phyloP scores from a whole-genome alignment of 2,113 vertebrate genomes.

The Tyrannus savana region DNA sequence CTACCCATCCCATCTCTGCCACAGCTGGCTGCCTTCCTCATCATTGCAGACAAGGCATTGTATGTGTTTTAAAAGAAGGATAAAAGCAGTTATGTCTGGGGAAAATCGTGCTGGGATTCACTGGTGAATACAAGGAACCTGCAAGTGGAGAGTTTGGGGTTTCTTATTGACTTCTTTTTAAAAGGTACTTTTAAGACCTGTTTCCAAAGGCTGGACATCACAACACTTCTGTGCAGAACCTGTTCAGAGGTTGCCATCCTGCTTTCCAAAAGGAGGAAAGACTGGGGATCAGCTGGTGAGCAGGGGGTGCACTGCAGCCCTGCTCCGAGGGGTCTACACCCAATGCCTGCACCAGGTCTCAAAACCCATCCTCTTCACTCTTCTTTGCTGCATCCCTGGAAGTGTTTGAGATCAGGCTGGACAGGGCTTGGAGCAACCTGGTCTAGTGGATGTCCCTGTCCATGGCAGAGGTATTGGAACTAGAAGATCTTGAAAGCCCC shows the following conservation, averaged over 20 bases:
- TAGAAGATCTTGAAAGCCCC: background rate
- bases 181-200: fast-evolving
- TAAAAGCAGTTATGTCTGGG: background rate
- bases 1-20: background rate
- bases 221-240: background rate
- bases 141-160: background rate
- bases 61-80: background rate
- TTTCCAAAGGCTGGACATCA: too few species aligned
- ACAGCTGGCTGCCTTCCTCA: background rate
- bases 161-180: background rate
- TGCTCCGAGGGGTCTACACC: background rate
- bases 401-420: background rate
- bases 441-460: background rate
- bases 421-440: background rate
- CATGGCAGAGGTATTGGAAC: fast-evolving
- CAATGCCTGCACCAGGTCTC: fast-evolving
- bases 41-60: fast-evolving
- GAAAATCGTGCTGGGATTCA: background rate
- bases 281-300: background rate
- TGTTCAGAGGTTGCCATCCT: fast-evolving
- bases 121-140: background rate
- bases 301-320: fast-evolving
- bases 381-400: background rate
- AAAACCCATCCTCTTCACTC: background rate
- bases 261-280: background rate